phyloP scores from a whole-genome alignment of 1,140 invertebrate genomes.

The Bombus sylvicola region DNA sequence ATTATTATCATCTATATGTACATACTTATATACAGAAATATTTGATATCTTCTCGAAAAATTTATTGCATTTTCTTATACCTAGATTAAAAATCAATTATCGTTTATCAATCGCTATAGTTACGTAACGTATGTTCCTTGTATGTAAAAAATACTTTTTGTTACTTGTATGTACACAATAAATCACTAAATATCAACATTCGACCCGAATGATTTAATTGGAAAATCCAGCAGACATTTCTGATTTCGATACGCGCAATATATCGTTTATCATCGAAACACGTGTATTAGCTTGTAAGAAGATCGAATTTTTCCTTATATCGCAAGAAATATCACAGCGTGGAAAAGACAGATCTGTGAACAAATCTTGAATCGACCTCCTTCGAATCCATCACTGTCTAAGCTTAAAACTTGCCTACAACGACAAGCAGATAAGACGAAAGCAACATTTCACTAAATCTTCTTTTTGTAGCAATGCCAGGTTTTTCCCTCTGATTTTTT shows the following conservation, averaged over 20 bases:
- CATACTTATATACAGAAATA: background rate
- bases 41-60: background rate
- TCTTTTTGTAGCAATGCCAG: background rate
- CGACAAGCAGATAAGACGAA: background rate
- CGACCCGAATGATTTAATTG: background rate
- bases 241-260: background rate
- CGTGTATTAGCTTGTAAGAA: background rate
- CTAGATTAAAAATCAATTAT: background rate
- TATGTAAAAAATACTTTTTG: no score
- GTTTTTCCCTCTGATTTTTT: no score
- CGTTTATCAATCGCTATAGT: background rate
- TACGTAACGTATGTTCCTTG: background rate
- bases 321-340: no score
- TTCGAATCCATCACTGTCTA: constrained; percentile 10
- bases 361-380: background rate
- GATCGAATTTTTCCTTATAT: background rate
- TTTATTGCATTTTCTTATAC: background rate
- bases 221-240: background rate
- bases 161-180: no score
- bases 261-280: background rate
- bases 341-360: background rate
- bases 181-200: background rate
- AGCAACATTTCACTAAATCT: background rate
- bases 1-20: background rate
- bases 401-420: background rate